phyloP scores from a whole-genome alignment of 1,140 invertebrate species.

The Cherax quadricarinatus region DNA sequence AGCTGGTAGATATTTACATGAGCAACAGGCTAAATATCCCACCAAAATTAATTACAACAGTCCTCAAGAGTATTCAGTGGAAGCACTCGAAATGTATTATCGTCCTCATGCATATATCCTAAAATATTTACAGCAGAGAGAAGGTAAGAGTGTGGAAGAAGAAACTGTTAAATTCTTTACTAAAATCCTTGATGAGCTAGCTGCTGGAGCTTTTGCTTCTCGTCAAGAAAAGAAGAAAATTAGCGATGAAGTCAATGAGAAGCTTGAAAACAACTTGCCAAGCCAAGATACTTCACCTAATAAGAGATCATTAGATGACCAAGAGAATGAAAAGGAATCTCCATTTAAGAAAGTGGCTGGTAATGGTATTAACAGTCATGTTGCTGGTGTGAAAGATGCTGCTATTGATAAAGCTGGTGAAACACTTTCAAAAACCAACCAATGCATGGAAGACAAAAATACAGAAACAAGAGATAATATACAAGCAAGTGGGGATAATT shows the following conservation, averaged over 20 bases:
- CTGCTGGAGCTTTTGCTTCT: constrained; percentile 50
- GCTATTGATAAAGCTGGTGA: constrained; percentile 17
- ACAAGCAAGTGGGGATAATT: background rate
- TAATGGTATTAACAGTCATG: background rate
- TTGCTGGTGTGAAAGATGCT: constrained; percentile 19
- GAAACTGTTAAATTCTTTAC: constrained; percentile 57
- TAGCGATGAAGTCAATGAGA: background rate
- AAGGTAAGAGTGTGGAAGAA: constrained; percentile 74
- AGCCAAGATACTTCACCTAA: background rate
- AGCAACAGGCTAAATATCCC: constrained; percentile 91
- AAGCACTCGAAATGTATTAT: constrained; percentile 88
- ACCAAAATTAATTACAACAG: constrained; percentile 89
- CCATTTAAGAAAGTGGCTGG: constrained; percentile 18
- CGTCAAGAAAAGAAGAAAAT: constrained; percentile 49
- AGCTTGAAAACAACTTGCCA: background rate
- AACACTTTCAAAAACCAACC: constrained; percentile 5
- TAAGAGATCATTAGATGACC: constrained; percentile 19
- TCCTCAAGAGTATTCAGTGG: constrained; percentile 90
- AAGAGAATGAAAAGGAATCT: background rate
- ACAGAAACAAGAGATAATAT: background rate
- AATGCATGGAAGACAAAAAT: background rate
- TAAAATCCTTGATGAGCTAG: constrained; percentile 58
- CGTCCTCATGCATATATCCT: constrained; percentile 88
- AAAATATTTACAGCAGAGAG: constrained; percentile 88
- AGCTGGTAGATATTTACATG: constrained; percentile 83